These are phyloP conservation scores for Carpatolechia fugitivella DNA, from an alignment of 2,888 invertebrate species.

Conservation along the genomic window DNA sequence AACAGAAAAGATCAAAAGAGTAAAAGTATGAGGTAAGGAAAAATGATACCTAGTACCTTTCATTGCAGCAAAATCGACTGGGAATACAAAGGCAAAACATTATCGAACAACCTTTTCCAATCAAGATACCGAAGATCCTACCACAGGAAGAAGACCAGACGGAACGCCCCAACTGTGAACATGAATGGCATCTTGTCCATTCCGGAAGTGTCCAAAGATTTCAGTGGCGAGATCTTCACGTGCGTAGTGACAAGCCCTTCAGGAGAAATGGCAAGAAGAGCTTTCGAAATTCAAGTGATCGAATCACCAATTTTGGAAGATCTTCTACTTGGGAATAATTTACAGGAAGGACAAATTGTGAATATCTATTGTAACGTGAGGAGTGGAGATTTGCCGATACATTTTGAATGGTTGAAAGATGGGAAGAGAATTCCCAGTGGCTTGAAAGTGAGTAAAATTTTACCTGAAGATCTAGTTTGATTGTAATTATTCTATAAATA, in stretches of 20 bases:
- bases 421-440: constrained; percentile 80
- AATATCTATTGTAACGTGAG: constrained; percentile 90
- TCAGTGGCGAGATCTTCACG: constrained; percentile 87
- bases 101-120: constrained; percentile 61
- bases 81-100: constrained; percentile 63
- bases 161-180: constrained; percentile 56
- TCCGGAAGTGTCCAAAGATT: constrained; percentile 79
- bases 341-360: constrained; percentile 90
- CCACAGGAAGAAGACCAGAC: constrained; percentile 43
- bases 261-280: constrained; percentile 76
- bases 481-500: no score
- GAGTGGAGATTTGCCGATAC: constrained; percentile 84
- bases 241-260: constrained; percentile 87
- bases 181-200: constrained; percentile 80
- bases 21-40: no score
- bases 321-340: constrained; percentile 87
- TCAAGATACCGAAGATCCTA: constrained; percentile 54
- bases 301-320: constrained; percentile 90
- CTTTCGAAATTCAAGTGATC: constrained; percentile 84
- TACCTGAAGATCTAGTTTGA: neutral
- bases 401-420: constrained; percentile 85
- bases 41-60: neutral
- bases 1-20: no score
- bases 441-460: constrained; percentile 75
- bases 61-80: constrained; percentile 71